Base-by-base conservation (phyloP, 2,797 vertebrate genomes). In the Percopsis omiscomaycus region DNA sequence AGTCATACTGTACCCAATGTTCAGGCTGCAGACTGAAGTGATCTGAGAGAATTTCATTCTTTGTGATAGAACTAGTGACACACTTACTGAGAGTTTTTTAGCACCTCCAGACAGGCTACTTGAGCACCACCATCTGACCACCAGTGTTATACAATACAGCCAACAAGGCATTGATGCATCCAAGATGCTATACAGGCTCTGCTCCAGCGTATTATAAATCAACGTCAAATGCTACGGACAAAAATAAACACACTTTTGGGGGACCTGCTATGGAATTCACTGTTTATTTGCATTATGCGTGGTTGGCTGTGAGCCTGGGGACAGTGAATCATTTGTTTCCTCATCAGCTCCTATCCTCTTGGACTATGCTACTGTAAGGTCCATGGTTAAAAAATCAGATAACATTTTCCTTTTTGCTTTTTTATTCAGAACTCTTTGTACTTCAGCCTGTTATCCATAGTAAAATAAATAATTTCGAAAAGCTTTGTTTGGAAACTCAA, bases 401-500 rank as follows among this genome's bases (percentile, higher is more conserved):
- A 76, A 73, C 63, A 46, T 56, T 37, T 64, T 61, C 68, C 56
- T 78, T 80, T 86, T 81, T 76, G 78, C 78, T 80, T 77, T 64
- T 70, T 70, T 82, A 60, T 52, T 16, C 53, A 68, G 75, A 57
- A 61, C 74, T 78, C 61, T 42, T 27, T 73, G 59, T 64, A 49
- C 70, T 4, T 37, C 37, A 22, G 59, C 61, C 63, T 27, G 3
- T 6, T 51, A 69, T 68, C 59, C 61, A 37, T 62, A 68, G 65
- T 62, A 55, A 63, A 72, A 74, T 77, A 6, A 28, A 72, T 77
- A 69, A 6, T 49, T 61, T 76, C 78, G 59, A 46, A 62, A 79
- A 72, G 37, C 55, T 75, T 84, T 86, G 83, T 86, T 88, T 86
- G 66, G 86, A 88, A 87, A 88, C 59, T 16, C 48, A 76, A 86